Conservation (phyloP, 2,797 vertebrate genomes). For the Epinephelus malabaricus region DNA sequence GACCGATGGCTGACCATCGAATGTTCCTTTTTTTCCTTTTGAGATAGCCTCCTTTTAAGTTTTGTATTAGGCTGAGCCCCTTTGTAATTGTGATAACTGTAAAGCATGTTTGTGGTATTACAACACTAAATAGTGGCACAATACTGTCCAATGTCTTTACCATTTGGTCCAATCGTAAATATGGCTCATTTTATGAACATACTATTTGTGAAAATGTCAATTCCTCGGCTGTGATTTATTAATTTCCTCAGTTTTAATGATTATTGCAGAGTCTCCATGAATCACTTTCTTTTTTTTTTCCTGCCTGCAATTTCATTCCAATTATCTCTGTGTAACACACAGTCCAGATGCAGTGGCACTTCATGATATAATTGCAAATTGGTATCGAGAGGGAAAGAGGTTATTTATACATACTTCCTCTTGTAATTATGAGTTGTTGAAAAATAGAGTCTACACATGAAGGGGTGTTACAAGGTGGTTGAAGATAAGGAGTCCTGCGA, state of each 20-base stretch:
- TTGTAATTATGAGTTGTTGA: constrained; percentile 64
- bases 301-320: constrained; percentile 37
- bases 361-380: constrained; percentile 60
- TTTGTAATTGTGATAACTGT: background rate
- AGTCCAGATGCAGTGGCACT: constrained; percentile 41
- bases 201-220: background rate
- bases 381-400: constrained; percentile 29
- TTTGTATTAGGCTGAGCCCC: background rate
- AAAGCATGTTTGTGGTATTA: background rate
- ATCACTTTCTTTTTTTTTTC: constrained; percentile 19
- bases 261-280: constrained; percentile 13
- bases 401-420: constrained; percentile 48
- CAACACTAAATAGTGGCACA: background rate
- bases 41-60: background rate
- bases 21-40: background rate
- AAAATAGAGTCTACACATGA: constrained; percentile 48
- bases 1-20: no score
- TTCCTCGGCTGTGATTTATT: constrained; percentile 16
- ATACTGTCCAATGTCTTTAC: background rate
- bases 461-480: constrained; percentile 37
- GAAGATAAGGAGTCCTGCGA: constrained; percentile 47
- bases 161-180: background rate
- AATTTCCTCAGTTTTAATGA: constrained; percentile 3
- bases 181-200: background rate
- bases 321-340: constrained; percentile 55